A percentile compares a stretch with the other conserved stretches of the same genome.
Conservation (phyloP, 2,888 invertebrate genomes). For the Latrodectus elegans region DNA sequence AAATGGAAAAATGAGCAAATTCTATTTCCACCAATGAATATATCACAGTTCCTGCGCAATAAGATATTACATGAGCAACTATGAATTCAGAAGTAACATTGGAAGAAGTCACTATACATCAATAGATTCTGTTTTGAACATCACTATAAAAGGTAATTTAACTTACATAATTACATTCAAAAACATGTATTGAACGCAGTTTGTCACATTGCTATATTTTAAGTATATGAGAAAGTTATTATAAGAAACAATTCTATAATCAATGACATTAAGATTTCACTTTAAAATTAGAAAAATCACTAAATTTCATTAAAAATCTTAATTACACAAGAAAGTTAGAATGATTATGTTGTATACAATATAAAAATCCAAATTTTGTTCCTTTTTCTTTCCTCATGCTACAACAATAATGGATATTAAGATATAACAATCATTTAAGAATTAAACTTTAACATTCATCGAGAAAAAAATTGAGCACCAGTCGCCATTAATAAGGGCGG, state of each 20-base stretch:
- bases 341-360: background rate
- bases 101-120: too few species aligned
- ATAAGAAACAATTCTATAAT: background rate
- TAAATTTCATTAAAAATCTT: background rate
- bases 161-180: too few species aligned
- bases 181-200: background rate
- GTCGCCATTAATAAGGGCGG: conserved; percentile 47
- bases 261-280: background rate
- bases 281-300: background rate
- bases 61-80: conserved; percentile 1
- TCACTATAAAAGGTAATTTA: too few species aligned
- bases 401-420: background rate
- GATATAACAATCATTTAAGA: background rate
- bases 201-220: background rate
- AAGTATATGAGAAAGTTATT: background rate
- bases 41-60: conserved; percentile 58
- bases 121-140: too few species aligned
- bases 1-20: conserved; percentile 40
- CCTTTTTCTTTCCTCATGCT: background rate
- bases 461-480: conserved; percentile 64
- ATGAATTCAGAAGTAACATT: background rate
- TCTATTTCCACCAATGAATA: conserved; percentile 35
- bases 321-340: background rate
- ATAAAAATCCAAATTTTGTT: background rate
- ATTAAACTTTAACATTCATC: too few species aligned